phyloP scores from a whole-genome alignment of 92 coral and sea anemone genomes.

The Umimayanthus chanpuru region DNA sequence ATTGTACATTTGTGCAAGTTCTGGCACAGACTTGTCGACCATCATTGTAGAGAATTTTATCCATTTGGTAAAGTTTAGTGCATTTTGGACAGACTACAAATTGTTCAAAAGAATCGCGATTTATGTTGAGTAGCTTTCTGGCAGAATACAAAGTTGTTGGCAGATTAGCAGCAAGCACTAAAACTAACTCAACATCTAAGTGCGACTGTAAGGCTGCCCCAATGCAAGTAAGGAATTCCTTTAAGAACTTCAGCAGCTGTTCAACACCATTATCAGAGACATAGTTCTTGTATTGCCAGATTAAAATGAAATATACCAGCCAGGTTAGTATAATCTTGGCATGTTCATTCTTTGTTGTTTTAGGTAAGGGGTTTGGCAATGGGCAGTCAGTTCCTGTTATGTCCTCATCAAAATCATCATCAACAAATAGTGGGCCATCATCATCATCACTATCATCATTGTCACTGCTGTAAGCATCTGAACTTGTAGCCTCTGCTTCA shows the following conservation, averaged over 20 bases:
- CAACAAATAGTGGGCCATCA: conserved; percentile 1
- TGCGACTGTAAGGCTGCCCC: neutral
- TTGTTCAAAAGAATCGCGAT: neutral
- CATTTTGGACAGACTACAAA: conserved; percentile 22
- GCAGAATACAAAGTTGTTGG: conserved; percentile 58
- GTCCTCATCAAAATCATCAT: neutral
- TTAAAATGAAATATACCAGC: too few relatives aligned
- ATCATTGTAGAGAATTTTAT: neutral
- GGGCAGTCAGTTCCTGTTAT: neutral
- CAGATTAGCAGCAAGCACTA: conserved; percentile 48
- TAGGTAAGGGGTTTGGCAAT: neutral
- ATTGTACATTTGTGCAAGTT: neutral
- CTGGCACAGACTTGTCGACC: conserved; percentile 5
- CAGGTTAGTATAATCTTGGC: too few relatives aligned
- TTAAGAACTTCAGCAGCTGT: neutral
- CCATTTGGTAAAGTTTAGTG: conserved; percentile 15
- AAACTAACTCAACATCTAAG: neutral
- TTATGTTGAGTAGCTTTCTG: conserved; percentile 41
- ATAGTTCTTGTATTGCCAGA: too few relatives aligned
- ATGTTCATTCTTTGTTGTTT: neutral
- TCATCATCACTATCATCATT: conserved; percentile 4
- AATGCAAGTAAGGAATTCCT: neutral
- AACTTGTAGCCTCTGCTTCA: too few relatives aligned
- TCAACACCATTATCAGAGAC: neutral
- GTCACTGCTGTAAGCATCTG: neutral